Evolutionary conservation across 2,797 vertebrate genomes (phyloP).

Genomic region (Myotis pilosus): DNA sequence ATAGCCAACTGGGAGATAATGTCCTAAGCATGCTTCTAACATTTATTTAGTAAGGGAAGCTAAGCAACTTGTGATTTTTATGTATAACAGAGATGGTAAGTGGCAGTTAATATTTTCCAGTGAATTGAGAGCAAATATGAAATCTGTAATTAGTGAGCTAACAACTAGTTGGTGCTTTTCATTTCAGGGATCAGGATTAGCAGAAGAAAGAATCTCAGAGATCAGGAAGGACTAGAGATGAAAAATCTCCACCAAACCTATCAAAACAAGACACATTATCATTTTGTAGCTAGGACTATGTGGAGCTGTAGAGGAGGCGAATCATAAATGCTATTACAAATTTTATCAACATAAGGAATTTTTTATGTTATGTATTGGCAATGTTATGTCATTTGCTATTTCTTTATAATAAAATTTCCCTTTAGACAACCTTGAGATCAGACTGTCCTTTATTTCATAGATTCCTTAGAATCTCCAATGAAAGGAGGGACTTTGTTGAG

Average conservation of each 20-base stretch:
- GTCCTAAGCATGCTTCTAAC: background rate
- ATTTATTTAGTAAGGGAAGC: background rate
- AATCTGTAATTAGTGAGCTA: background rate
- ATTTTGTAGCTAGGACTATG: background rate
- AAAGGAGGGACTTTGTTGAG: background rate
- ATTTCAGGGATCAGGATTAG: background rate
- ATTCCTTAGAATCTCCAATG: background rate
- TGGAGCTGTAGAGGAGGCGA: background rate
- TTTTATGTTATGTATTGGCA: background rate
- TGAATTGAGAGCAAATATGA: background rate
- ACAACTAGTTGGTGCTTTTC: background rate
- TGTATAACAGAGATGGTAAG: background rate
- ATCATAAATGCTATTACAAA: background rate
- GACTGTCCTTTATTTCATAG: background rate
- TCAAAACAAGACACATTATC: background rate
- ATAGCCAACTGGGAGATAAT: background rate
- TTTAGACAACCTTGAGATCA: background rate
- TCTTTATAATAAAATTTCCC: constrained; percentile 21
- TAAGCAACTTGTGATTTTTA: background rate
- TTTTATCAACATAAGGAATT: background rate
- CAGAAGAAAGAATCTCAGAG: background rate
- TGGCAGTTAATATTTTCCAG: background rate
- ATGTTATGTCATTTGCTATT: background rate
- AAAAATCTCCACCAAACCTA: background rate
- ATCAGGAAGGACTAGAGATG: background rate